Evolutionary conservation across 2,113 vertebrate genomes (phyloP).

Genomic region (Orientallactaga bullata): DNA sequence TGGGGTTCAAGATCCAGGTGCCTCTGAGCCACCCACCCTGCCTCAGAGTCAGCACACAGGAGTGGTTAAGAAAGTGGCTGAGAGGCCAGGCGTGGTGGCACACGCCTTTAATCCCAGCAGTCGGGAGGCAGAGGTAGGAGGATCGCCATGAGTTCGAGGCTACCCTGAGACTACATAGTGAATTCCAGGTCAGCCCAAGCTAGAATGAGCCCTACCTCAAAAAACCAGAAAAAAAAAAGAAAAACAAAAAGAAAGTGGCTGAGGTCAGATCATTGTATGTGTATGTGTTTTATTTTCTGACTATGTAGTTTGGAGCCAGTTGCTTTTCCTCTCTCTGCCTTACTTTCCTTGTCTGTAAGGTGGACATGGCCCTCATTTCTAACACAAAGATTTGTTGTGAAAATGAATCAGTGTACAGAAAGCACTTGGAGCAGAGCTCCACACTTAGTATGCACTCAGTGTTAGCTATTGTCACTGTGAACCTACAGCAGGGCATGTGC

Average conservation of each 20-base stretch:
- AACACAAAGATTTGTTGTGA: not conserved
- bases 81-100: too few species aligned
- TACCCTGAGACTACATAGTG: too few species aligned
- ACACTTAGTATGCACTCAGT: not conserved
- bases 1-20: not conserved
- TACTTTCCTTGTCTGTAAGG: not conserved
- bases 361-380: not conserved
- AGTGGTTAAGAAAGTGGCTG: not conserved
- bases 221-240: too few species aligned
- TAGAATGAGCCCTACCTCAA: too few species aligned
- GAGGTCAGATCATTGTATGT: not conserved
- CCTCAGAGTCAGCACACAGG: not conserved
- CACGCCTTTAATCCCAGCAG: too few species aligned
- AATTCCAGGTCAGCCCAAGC: too few species aligned
- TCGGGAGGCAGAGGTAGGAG: too few species aligned
- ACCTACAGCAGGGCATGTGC: not conserved
- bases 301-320: not conserved
- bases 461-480: not conserved
- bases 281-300: not conserved
- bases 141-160: too few species aligned
- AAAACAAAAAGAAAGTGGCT: not conserved
- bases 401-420: not conserved
- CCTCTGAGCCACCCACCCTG: not conserved
- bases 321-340: constrained; percentile 43
- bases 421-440: not conserved